Conservation (phyloP, 2,113 vertebrate species). For the Canis aureus region DNA sequence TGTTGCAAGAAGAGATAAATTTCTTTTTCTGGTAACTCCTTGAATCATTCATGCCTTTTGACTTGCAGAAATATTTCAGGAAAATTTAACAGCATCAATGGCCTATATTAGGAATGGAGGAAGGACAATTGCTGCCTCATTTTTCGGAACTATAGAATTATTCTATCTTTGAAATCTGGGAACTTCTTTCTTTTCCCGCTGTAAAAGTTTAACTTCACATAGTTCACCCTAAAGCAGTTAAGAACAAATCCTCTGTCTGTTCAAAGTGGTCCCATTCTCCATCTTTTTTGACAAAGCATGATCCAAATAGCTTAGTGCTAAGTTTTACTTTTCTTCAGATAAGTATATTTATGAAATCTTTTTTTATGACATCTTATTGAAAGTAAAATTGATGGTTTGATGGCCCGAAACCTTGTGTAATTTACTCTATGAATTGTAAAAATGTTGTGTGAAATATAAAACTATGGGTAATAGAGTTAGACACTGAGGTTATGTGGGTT, state of each 20-base stretch:
- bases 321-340: neutral
- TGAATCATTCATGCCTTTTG: neutral
- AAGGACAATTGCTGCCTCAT: neutral
- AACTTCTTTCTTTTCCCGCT: neutral
- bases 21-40: neutral
- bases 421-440: neutral
- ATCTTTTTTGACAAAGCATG: neutral
- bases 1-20: neutral
- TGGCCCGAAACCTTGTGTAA: neutral
- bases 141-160: neutral
- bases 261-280: neutral
- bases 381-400: neutral
- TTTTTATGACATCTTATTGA: neutral
- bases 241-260: neutral
- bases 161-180: neutral
- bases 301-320: neutral
- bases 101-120: neutral
- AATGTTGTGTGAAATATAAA: neutral
- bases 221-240: neutral
- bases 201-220: neutral
- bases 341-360: neutral
- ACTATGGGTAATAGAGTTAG: neutral
- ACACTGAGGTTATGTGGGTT: neutral
- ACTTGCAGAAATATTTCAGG: neutral
- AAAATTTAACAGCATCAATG: neutral